These are phyloP conservation scores for Teinopalpus imperialis DNA, from an alignment of 2,888 invertebrate genomes.

Conservation along the genomic window DNA sequence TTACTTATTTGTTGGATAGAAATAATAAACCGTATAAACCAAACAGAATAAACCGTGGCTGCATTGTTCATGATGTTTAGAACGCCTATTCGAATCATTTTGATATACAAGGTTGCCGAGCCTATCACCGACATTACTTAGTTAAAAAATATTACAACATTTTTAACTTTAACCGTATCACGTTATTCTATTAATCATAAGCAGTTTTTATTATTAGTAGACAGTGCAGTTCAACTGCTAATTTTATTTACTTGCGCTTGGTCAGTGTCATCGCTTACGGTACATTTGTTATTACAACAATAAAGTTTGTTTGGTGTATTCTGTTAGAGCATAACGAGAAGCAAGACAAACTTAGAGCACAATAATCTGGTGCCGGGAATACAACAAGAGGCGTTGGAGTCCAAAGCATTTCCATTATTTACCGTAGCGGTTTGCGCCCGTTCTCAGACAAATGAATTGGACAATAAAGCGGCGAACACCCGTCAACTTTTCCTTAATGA, in stretches of 20 bases:
- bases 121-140: too few relatives aligned
- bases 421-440: slow-evolving; percentile 52
- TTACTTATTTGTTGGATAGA: too few relatives aligned
- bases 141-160: too few relatives aligned
- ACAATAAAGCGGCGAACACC: slow-evolving; percentile 61
- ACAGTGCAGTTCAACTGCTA: too few relatives aligned
- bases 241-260: slow-evolving; percentile 8
- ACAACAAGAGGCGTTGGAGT: slow-evolving; percentile 48
- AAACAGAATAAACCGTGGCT: too few relatives aligned
- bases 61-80: too few relatives aligned
- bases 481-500: slow-evolving; percentile 62
- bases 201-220: too few relatives aligned
- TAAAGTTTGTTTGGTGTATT: slow-evolving; percentile 53
- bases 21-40: too few relatives aligned
- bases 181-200: too few relatives aligned
- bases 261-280: slow-evolving; percentile 19
- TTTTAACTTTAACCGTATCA: too few relatives aligned
- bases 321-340: slow-evolving; percentile 51
- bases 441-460: slow-evolving; percentile 63
- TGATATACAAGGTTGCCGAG: too few relatives aligned
- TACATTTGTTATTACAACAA: slow-evolving; percentile 34
- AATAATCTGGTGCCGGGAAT: slow-evolving; percentile 54
- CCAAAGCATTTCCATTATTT: slow-evolving; percentile 58
- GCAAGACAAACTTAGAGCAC: slow-evolving; percentile 62
- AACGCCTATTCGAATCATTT: too few relatives aligned